A percentile compares a stretch with the other conserved stretches of the same genome.
These are phyloP conservation scores for Microctonus aethiopoides DNA, from an alignment of 2,888 invertebrate species.

Conservation along the genomic window DNA sequence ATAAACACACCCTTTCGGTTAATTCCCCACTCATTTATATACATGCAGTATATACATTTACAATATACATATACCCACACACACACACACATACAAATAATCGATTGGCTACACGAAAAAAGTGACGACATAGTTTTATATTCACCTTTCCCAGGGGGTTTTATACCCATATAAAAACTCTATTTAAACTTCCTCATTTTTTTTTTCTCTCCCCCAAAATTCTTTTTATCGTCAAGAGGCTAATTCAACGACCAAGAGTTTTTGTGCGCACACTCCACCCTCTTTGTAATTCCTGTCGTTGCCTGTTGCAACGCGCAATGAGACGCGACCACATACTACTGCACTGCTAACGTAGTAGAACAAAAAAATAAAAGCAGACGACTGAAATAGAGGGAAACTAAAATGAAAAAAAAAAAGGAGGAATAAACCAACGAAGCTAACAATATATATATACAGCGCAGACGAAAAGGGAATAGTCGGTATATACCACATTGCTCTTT, in stretches of 20 bases:
- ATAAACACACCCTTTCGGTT: slow-evolving; percentile 3
- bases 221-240: slow-evolving; percentile 22
- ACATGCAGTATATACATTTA: neutral
- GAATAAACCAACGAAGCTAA: slow-evolving; percentile 5
- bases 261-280: neutral
- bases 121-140: slow-evolving; percentile 1
- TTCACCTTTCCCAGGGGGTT: neutral
- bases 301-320: neutral
- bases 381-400: neutral
- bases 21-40: too few species aligned
- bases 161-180: neutral
- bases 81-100: too few species aligned
- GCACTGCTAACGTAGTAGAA: too few species aligned
- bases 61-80: too few species aligned
- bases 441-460: slow-evolving; percentile 2
- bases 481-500: slow-evolving; percentile 31
- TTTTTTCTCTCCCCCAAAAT: slow-evolving; percentile 2
- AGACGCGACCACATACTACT: too few species aligned
- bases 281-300: too few species aligned
- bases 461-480: slow-evolving; percentile 25
- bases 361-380: too few species aligned
- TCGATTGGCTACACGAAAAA: neutral
- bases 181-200: neutral
- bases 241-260: slow-evolving; percentile 13
- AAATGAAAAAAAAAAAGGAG: neutral